Base-by-base conservation (phyloP, 2,113 vertebrate species). In the Periophthalmus modestus region DNA sequence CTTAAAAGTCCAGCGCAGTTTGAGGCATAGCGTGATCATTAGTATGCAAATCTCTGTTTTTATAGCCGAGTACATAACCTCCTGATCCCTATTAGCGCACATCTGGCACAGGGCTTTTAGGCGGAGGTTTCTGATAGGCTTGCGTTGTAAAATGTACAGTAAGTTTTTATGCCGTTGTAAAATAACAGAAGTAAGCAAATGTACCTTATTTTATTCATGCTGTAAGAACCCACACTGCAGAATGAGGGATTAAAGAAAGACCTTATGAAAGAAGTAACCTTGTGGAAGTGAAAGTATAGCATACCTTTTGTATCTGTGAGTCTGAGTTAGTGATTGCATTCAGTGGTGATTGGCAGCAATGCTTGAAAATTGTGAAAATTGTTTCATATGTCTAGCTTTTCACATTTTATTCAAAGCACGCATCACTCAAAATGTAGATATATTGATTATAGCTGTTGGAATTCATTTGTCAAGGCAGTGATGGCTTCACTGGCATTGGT, bases 1-100 rank as follows among this genome's bases (percentile, higher is more conserved):
- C 70, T 79, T 78, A 55, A 65, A 74, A 81, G 69, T 81, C 48
- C 16, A 67, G 72, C 69, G 54, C 67, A 52, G 19, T 79, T 73
- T 72, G 66, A 72, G 73, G 70, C 46, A 16, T 46, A 34, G 18
- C 33, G 57, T 57, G 36, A 52, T 80, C 48, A 80, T 72, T 82
- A 82, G 63, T 66, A 79, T 80, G 68, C 67, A 73, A 68, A 69
- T 74, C 39, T 66, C 46, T 77, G 71, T 23, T 58, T 71, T 66
- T 50, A 55, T 52, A 78, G 18, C 65, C 48, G n/a, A n/a, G 75
- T 54, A 63, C 73, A 67, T 23, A 67, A 46, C 39, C 46, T 23
- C 46, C 6, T 47, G 66, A 23, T 24, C 66, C 46, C 39, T 46
- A 67, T 47, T 24, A 47, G 43, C 65, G 43, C 43, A 47, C 43